Conservation (phyloP, 2,888 invertebrate species). For the Phorcus lineatus region DNA sequence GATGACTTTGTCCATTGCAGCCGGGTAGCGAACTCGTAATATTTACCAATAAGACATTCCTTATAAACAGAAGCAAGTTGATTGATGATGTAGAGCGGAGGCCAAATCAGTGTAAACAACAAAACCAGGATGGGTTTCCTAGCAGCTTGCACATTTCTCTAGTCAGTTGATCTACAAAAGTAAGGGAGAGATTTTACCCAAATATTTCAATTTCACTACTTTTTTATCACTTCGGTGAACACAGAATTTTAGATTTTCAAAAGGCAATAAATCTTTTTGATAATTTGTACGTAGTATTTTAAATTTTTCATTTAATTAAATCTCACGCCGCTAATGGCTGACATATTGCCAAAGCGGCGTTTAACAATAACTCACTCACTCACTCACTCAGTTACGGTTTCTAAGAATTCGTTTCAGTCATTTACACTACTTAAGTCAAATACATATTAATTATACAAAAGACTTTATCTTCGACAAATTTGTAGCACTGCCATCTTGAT, state of each 20-base stretch:
- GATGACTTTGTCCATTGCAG: conserved; percentile 58
- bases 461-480: conserved; percentile 48
- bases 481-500: conserved; percentile 52
- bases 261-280: no score
- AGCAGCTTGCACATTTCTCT: conserved; percentile 46
- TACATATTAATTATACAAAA: conserved; percentile 50
- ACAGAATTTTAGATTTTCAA: no score
- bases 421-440: conserved; percentile 57
- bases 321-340: no score
- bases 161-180: background rate
- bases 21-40: conserved; percentile 90
- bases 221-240: background rate
- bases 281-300: no score
- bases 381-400: no score
- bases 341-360: no score
- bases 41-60: conserved; percentile 91
- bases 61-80: conserved; percentile 47
- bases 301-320: no score
- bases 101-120: conserved; percentile 52
- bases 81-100: conserved; percentile 54
- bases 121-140: conserved; percentile 49
- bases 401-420: no score
- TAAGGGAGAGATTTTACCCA: no score
- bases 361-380: no score
- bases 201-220: no score